Evolutionary conservation across 2,888 invertebrate genomes (phyloP).

Genomic region (Homarus gammarus): DNA sequence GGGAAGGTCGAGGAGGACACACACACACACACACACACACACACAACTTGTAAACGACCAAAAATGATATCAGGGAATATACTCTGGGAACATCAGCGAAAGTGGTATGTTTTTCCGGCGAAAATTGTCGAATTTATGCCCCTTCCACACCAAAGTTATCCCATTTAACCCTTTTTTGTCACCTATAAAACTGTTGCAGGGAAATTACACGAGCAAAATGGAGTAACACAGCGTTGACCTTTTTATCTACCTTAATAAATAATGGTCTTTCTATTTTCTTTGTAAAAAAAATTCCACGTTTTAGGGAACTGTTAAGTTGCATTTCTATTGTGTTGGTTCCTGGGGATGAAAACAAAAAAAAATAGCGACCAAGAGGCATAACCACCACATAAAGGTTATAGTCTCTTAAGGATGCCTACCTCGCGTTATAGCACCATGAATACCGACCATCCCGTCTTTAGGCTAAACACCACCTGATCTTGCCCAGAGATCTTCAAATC

Average conservation of each 20-base stretch:
- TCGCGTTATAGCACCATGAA: neutral
- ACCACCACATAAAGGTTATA: neutral
- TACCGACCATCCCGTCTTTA: slow-evolving; percentile 2
- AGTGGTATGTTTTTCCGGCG: neutral
- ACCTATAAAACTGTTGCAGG: slow-evolving; percentile 17
- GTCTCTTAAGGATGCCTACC: neutral
- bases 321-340: neutral
- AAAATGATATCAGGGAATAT: too few species aligned
- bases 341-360: neutral
- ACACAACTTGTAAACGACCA: neutral
- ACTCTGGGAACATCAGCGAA: neutral
- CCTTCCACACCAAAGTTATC: slow-evolving; percentile 12
- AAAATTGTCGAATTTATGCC: slow-evolving; percentile 9
- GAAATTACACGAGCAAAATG: neutral
- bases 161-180: neutral
- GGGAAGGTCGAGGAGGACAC: too few species aligned
- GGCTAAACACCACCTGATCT: neutral
- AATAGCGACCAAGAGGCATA: slow-evolving; percentile 1
- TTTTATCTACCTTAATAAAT: neutral
- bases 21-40: slow-evolving; percentile 3
- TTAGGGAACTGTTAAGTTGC: neutral
- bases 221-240: slow-evolving; percentile 3
- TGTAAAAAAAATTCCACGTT: neutral
- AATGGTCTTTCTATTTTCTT: neutral
- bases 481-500: slow-evolving; percentile 20